Base-by-base conservation (phyloP, 2,888 invertebrate species). In the Bibio marci region DNA sequence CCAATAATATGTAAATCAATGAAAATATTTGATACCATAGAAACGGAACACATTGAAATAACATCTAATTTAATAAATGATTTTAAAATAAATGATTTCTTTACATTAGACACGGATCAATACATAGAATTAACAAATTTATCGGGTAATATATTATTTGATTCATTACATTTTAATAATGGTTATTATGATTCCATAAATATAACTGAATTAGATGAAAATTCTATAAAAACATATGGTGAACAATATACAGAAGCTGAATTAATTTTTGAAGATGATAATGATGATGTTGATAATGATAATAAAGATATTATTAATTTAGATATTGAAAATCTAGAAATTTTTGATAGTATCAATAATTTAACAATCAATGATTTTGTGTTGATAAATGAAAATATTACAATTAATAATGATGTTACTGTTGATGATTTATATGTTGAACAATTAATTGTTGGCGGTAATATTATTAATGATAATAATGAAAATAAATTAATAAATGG, bases 41-140 rank as follows among this genome's bases (percentile, higher is more conserved):
- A 53, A 3, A 50, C 58, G 6, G 58, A 63, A 41, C n/a, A 34
- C 4, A 45, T 67, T 2, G 49, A 56, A 22, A 51, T 72, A 2
- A 42, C 48, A 19, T 63, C 65, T 11, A 55, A 56, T 4, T 47
- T 47, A 4, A 56, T 74, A 1, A 70, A 65, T 46, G 55, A 58
- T 12, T 60, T 66, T 40, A 46, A 55, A 1, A 43, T 70, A 1
- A 49, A 61, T 2, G 53, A 62, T 4, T 64, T 72, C 43, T 50
- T 71, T 1, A 67, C 68, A 3, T 54, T 57, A 42, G 58, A 67
- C 36, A 64, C 64, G 0, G 53, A 59, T 2, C 71, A 73, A 53
- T 46, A 51, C 1, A 48, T 74, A 1, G 48, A 58, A 33, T 40
- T 67, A 1, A 50, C 54, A 7, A 45, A 49, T 8, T 46, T 69